Evolutionary conservation across 2,797 vertebrate species (phyloP).

Genomic region (Chelon auratus): DNA sequence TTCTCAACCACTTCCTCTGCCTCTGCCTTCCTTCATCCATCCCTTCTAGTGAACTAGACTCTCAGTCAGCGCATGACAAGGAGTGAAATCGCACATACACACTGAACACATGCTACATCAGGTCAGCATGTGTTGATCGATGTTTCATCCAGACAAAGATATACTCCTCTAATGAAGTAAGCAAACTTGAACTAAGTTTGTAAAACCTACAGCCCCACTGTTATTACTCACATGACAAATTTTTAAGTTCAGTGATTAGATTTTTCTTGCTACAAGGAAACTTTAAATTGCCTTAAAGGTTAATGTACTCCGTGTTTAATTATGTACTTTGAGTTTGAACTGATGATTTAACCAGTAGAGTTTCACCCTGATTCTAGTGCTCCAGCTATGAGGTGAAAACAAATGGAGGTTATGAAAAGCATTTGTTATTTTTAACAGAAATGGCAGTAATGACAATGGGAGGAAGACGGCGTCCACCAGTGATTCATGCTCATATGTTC

Average conservation of each 20-base stretch:
- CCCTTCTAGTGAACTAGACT: slow-evolving; percentile 23
- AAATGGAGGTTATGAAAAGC: background rate
- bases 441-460: background rate
- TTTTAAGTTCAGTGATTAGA: too few relatives aligned
- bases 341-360: too few relatives aligned
- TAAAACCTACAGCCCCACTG: too few relatives aligned
- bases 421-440: background rate
- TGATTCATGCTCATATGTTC: slow-evolving; percentile 7
- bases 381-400: too few relatives aligned
- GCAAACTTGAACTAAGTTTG: too few relatives aligned
- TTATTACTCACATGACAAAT: too few relatives aligned
- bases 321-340: too few relatives aligned
- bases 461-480: background rate
- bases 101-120: background rate
- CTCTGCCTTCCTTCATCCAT: slow-evolving; percentile 30
- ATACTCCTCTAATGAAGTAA: background rate
- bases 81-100: slow-evolving; percentile 44
- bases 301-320: too few relatives aligned
- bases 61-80: slow-evolving; percentile 49
- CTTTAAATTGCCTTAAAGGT: too few relatives aligned
- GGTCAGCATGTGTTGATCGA: slow-evolving; percentile 28
- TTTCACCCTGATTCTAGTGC: too few relatives aligned
- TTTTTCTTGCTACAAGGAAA: too few relatives aligned
- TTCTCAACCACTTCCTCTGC: background rate
- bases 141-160: slow-evolving; percentile 10